phyloP scores from a whole-genome alignment of 2,888 invertebrate genomes.

The Trichopria drosophilae region DNA sequence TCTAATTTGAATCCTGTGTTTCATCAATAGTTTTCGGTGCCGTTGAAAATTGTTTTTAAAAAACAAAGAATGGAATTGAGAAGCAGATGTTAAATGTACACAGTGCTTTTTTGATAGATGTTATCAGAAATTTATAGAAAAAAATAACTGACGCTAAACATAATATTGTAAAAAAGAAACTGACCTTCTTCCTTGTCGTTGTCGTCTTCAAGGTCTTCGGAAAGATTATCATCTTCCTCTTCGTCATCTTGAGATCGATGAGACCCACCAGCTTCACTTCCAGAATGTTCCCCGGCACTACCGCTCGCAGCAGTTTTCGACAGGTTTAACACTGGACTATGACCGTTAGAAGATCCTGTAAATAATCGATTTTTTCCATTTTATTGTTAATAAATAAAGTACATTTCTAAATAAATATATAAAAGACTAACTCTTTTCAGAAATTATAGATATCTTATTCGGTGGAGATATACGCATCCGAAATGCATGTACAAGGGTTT shows the following conservation, averaged over 20 bases:
- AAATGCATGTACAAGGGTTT: neutral
- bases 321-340: conserved; percentile 89
- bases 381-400: neutral
- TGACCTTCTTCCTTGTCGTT: conserved; percentile 81
- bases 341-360: conserved; percentile 81
- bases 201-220: conserved; percentile 84
- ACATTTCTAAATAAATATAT: neutral
- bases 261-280: conserved; percentile 68
- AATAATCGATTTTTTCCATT: conserved; percentile 22
- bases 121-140: too few relatives aligned
- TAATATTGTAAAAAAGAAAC: too few relatives aligned
- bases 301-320: conserved; percentile 85
- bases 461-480: neutral
- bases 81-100: too few relatives aligned
- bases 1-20: too few relatives aligned
- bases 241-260: conserved; percentile 73
- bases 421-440: neutral
- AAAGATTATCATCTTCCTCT: conserved; percentile 84
- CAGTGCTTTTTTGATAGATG: too few relatives aligned
- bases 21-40: too few relatives aligned
- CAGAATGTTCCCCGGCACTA: conserved; percentile 68
- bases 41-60: too few relatives aligned
- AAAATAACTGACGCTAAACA: conserved; percentile 17
- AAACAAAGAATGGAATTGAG: too few relatives aligned
- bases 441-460: conserved; percentile 11